Evolutionary conservation across 2,113 vertebrate species (phyloP), one percentile per base, ranked within the genome.

Genomic region (Rutilus rutilus): DNA sequence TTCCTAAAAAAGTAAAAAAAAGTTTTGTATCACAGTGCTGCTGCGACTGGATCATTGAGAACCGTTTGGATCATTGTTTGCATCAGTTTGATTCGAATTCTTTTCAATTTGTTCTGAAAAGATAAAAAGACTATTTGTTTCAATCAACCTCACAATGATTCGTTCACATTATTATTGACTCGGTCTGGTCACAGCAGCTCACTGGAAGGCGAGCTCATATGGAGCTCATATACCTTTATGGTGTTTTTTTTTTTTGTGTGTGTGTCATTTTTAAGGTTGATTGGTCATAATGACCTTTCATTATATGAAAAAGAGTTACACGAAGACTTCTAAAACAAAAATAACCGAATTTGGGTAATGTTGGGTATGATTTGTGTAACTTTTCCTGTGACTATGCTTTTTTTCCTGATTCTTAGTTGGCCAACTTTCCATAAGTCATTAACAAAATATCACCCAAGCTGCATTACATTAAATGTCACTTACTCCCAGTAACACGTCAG

Each of bases 401-500:
- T 23, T 5, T 47, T 10, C 5, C 12, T 45, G 4, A 23, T 42
- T 71, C 3, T 71, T 71, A 39, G 2, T 30, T 30, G 2, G 17
- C 15, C 27, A 52, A 6, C 19, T 30, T 76, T 76, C 45, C 74
- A 17, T 17, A 6, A 52, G 74, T 54, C 74, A 54, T 54, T 77
- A 54, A 33, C 47, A 77, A 50, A 30, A 7, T 50, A 11, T 54
- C 21, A 33, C 75, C 7, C 27, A 77, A 52, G 45, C 75, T 52
- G 47, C 27, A 77, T 77, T 54, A 19, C 47, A 27, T 77, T 77
- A 54, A 54, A 77, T 77, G 71, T 77, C 74, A 77, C 7, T 77
- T 27, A 52, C 47, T 54, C 74, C n/a, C 74, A 77, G 39, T 74
- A 74, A 47, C 12, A 15, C 3, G 17, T 54, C 74, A 77, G 2